Conservation (phyloP, 2,888 invertebrate species). For the Alloplasta piceator region DNA sequence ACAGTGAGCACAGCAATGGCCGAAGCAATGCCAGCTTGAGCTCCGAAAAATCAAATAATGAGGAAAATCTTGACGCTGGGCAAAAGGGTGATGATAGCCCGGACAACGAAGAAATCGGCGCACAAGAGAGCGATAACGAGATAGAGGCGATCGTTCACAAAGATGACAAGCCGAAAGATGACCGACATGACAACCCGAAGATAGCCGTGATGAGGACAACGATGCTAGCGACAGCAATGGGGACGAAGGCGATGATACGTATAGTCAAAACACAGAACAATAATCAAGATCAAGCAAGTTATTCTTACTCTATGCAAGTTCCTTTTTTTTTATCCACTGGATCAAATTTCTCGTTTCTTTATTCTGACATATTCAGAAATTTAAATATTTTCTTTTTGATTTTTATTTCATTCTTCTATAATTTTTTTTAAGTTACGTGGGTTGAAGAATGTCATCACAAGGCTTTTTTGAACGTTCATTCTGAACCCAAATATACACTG, state of each 20-base stretch:
- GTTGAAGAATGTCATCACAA: no score
- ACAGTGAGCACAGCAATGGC: constrained; percentile 3
- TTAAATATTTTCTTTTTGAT: neutral
- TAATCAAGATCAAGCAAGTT: constrained; percentile 13
- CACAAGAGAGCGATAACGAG: constrained; percentile 6
- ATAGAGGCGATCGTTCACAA: neutral
- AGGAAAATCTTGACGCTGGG: neutral
- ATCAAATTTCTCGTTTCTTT: neutral
- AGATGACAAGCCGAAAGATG: no score
- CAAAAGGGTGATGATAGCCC: neutral
- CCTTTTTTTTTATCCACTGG: constrained; percentile 2
- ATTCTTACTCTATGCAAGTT: neutral
- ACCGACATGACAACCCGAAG: neutral
- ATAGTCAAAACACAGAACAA: neutral
- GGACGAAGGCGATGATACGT: neutral
- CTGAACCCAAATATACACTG: no score
- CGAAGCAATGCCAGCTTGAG: constrained; percentile 6
- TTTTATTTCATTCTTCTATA: neutral
- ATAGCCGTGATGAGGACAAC: neutral
- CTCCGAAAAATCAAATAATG: constrained; percentile 21
- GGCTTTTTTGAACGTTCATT: no score
- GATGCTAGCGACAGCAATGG: no score
- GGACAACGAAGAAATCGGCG: constrained; percentile 1
- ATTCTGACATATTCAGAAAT: constrained; percentile 17
- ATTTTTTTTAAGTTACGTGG: neutral